These are phyloP conservation scores for Danio choprae DNA, from an alignment of 2,797 vertebrate genomes.

Conservation along the genomic window DNA sequence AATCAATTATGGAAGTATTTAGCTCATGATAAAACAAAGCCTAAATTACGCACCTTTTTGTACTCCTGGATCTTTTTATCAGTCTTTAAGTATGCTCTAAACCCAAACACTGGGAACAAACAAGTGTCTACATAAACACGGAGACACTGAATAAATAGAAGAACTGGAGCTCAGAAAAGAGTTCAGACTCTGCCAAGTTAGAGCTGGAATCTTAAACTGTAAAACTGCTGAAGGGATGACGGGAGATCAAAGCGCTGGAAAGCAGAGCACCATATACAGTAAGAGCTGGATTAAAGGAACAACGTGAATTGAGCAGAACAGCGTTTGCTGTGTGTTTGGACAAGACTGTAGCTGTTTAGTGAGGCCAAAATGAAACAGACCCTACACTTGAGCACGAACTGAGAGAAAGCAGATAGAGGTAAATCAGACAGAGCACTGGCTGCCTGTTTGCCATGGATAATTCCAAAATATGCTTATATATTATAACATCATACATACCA, in stretches of 20 bases:
- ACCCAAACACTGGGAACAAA: slow-evolving; percentile 38
- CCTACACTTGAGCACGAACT: slow-evolving; percentile 28
- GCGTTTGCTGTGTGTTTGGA: slow-evolving; percentile 48
- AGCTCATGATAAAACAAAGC: slow-evolving; percentile 30
- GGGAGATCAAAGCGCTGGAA: slow-evolving; percentile 32
- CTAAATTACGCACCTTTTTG: slow-evolving; percentile 26
- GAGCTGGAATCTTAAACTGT: slow-evolving; percentile 27
- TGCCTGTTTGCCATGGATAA: slow-evolving; percentile 10
- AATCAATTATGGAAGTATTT: slow-evolving; percentile 16
- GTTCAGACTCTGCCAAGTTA: slow-evolving; percentile 21
- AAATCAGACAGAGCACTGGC: slow-evolving; percentile 42
- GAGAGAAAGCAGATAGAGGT: slow-evolving; percentile 53
- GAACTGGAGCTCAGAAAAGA: neutral
- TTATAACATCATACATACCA: slow-evolving; percentile 2
- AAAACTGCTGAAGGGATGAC: slow-evolving; percentile 29
- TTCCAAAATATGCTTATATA: slow-evolving; percentile 33
- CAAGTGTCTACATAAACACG: slow-evolving; percentile 17
- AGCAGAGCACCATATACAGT: slow-evolving; percentile 44
- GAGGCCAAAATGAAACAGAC: slow-evolving; percentile 51
- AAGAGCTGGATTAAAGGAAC: slow-evolving; percentile 45
- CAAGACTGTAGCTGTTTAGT: slow-evolving; percentile 41
- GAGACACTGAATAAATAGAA: slow-evolving; percentile 32
- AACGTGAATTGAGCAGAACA: slow-evolving; percentile 21
- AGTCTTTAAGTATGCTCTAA: slow-evolving; percentile 28
- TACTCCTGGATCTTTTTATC: slow-evolving; percentile 20